Base-by-base conservation (phyloP, 2,888 invertebrate genomes). In the Drosophila rellima region DNA sequence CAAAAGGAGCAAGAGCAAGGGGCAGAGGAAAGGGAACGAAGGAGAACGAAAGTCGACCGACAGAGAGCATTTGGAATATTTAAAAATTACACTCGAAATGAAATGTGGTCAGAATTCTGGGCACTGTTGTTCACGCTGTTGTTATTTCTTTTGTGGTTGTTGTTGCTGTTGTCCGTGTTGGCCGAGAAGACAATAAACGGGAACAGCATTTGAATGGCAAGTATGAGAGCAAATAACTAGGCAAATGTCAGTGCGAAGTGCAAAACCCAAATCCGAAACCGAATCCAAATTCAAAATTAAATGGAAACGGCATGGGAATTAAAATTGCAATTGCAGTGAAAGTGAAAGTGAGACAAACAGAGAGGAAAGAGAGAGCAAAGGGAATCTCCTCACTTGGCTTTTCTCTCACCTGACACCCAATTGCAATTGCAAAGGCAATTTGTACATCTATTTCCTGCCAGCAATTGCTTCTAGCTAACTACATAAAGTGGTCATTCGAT, bases 161-260 rank as follows among this genome's bases (percentile, higher is more conserved):
- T 31, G 13, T 40, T 69, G 55, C 37, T 47, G 37, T 8, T 15
- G 54, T 29, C 26, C 11, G 11, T 37, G 33, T 13, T 72, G 37
- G 33, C 33, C 17, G 18, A 57, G 40, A 55, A 48, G 40, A 69
- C 51, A 55, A 74, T 70, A 77, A 66, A 55, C 23, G 57, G 20
- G 62, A 57, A 57, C 42, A 67, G 62, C 61, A 74, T 74, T 78
- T 70, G 74, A 74, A 78, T 78, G 66, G 63, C 78, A 77, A 77
- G 62, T 74, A 70, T 56, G 64, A 70, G 59, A 63, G 63, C 74
- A 70, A 66, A 67, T 57, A 77, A 70, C 74, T 70, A 70, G 70
- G 74, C 78, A 77, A 77, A 77, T 77, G 74, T 78, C 77, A 77
- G 52, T 64, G 70, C 70, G 33, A 74, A 77, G 60, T 63, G 68